Evolutionary conservation across 2,797 vertebrate species (phyloP).

Genomic region (Nannoperca australis): DNA sequence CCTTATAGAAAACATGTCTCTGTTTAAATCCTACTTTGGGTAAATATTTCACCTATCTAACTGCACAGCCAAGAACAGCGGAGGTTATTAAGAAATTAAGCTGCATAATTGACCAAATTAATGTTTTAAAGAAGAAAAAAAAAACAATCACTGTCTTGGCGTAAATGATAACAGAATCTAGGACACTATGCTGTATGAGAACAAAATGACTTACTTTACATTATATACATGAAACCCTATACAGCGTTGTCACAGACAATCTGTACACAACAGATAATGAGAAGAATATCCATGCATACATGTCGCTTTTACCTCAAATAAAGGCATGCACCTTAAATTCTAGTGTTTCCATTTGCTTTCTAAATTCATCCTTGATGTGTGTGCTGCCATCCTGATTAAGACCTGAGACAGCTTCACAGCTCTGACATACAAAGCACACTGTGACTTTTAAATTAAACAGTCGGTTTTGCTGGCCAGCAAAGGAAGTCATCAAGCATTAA

Average conservation of each 20-base stretch:
- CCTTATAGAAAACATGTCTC: conserved; percentile 85
- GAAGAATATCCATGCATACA: conserved; percentile 21
- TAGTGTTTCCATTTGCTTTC: conserved; percentile 65
- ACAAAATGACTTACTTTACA: conserved; percentile 18
- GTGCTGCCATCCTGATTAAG: conserved; percentile 78
- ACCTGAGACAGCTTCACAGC: conserved; percentile 74
- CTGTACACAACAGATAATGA: conserved; percentile 37
- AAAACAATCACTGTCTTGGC: conserved; percentile 26
- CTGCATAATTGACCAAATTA: conserved; percentile 66
- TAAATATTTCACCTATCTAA: conserved; percentile 81
- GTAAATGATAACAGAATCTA: conserved; percentile 24
- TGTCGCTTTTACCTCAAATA: conserved; percentile 33
- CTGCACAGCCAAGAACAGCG: conserved; percentile 51
- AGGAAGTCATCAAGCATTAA: conserved; percentile 85
- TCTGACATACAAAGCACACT: conserved; percentile 77
- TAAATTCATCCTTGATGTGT: conserved; percentile 70
- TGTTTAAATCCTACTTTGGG: conserved; percentile 85
- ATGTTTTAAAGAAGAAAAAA: conserved; percentile 33
- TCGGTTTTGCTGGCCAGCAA: conserved; percentile 79
- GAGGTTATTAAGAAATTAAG: conserved; percentile 67
- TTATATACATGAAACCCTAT: conserved; percentile 19
- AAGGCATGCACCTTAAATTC: conserved; percentile 34
- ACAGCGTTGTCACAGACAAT: conserved; percentile 26
- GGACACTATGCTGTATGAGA: conserved; percentile 14
- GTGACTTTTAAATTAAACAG: conserved; percentile 84